Base-by-base conservation (phyloP, 2,113 vertebrate genomes). In the Dryoscopus gambensis region DNA sequence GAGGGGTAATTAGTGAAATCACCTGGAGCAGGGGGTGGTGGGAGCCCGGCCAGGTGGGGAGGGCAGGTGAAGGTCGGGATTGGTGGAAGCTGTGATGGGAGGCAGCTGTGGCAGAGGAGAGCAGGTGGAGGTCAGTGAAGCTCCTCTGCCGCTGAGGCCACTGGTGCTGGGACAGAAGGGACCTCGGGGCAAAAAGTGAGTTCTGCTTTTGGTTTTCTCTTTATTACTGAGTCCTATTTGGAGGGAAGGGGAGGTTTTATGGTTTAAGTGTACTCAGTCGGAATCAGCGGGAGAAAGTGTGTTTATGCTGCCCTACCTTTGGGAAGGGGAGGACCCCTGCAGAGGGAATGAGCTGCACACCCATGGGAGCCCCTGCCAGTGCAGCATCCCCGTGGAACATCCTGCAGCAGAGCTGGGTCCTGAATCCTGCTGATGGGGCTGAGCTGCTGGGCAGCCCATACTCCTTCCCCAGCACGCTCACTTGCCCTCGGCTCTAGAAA, bases 301-400 rank as follows among this genome's bases (percentile, higher is more conserved):
- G 28, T 63, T 76, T 31, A 0, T 69, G 0, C 0, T 50, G 65
- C 17, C 17, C 39, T 35, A 0, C 7, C 47, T 74, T 33, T 30
- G 87, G 42, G 4, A 27, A 40, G 10, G 62, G 33, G 40, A 71
- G 46, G 14, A 9, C 3, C 1, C 16, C 15, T 55, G n/a, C 53
- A 31, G 7, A 39, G 16, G 40, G 57, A 33, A 3, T 17, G n/a
- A 40, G 39, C 4, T 30, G 12, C 0, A 0, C 0, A 0, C 27
- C 28, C 6, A 0, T 8, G 12, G 27, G 47, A 57, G 22, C 35
- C 25, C 13, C 23, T n/a, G 13, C 2, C 37, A 11, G n/a, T 6
- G 25, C 37, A 35, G 74, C 55, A 7, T 12, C 35, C 46, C 1
- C 2, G 0, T 7, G 17, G 75, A 27, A 1, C 16, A 3, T 39